These are phyloP conservation scores for Thripadectes ignobilis DNA, from an alignment of 2,797 vertebrate genomes.

Conservation along the genomic window DNA sequence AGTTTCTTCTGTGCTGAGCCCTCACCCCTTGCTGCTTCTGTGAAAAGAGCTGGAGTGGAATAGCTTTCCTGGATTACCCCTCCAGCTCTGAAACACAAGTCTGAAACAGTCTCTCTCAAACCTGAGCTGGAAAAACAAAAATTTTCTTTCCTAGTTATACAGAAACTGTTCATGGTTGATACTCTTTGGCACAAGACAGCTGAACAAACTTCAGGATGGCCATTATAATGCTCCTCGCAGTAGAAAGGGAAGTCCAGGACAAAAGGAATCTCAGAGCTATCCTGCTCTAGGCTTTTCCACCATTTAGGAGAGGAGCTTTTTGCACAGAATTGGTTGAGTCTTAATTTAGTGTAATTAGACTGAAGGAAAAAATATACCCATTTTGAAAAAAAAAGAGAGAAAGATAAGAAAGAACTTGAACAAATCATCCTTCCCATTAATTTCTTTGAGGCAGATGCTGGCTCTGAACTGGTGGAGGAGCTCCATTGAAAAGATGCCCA, in stretches of 20 bases:
- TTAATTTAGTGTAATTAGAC: background rate
- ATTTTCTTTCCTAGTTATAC: background rate
- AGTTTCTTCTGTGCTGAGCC: background rate
- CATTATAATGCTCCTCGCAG: background rate
- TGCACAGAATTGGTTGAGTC: background rate
- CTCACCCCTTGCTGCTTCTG: background rate
- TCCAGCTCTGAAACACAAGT: background rate
- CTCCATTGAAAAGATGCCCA: background rate
- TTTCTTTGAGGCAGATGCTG: background rate
- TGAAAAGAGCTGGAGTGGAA: background rate
- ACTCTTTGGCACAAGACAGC: background rate
- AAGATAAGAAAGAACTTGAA: background rate
- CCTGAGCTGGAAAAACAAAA: background rate
- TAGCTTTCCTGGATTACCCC: background rate
- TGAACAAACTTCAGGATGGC: background rate
- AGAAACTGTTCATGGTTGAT: background rate
- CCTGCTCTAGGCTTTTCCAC: background rate
- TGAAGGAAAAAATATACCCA: background rate
- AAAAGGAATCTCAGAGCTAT: background rate
- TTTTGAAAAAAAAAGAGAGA: background rate
- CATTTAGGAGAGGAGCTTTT: background rate
- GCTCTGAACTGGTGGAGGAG: background rate
- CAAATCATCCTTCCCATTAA: background rate
- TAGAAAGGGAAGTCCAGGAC: background rate
- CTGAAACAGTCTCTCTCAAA: background rate